Evolutionary conservation across 2,113 vertebrate species (phyloP), one percentile per base, ranked within the genome.

Genomic region (Rhadina sibilatrix): DNA sequence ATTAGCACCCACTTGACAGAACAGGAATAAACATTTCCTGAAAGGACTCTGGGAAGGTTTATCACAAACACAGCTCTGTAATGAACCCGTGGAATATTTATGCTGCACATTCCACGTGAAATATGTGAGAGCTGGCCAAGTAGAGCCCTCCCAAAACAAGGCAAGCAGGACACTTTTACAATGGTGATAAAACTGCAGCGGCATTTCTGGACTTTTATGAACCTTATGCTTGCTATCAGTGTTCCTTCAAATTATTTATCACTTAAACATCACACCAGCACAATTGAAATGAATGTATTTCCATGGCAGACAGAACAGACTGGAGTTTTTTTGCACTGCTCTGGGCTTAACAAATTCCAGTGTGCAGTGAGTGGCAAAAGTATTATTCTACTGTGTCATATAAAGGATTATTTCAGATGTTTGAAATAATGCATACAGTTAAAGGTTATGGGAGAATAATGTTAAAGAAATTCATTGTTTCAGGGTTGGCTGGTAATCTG

Each of bases 361-460:
- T 35, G 86, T 61, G 64, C 92, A 75, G 44, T 35, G 69, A 96
- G 57, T 63, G 77, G 76, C 69, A 94, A 75, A 84, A 14, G 47
- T 46, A 90, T 95, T 93, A 83, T 92, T 86, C 79, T 77, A 28
- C 71, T 56, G 76, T 92, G 85, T 61, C 64, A 31, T 52, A 65
- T 78, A 81, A 91, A 94, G 71, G 91, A 90, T 88, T 96, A 63
- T 93, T 92, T 96, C 64, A 65, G 56, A 37, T 83, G 47, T 86
- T 92, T 77, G 85, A 94, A 96, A 83, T 95, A 88, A 93, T 64
- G 85, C 76, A 50, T n/a, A 40, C 71, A 89, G 80, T 94, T 96
- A 96, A 96, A 94, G 93, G 88, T 93, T 93, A 97, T 81, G 80
- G 88, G 89, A 74, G 92, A 92, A 90, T 94, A 96, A 95, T 12